Evolutionary conservation across 2,113 vertebrate species (phyloP), one percentile per base, ranked within the genome.

Genomic region (Channa argus): DNA sequence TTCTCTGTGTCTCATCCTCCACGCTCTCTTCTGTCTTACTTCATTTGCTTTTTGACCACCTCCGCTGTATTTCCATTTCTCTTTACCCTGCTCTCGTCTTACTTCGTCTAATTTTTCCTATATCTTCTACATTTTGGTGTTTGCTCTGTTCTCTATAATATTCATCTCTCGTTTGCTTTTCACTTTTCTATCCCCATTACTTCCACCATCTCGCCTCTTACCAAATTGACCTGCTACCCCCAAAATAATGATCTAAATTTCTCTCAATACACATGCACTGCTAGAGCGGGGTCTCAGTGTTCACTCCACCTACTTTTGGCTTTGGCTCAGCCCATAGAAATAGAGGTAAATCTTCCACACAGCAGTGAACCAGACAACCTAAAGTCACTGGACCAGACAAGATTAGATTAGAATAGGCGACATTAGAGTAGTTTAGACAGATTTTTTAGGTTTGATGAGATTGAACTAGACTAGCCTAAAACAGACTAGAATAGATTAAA

Each of bases 261-360:
- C 24, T 24, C 24, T 24, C 1, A 24, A 24, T 24, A 24, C 24
- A 24, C 24, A 24, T 24, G 24, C 24, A 24, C 89, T 94, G 83
- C 80, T 92, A 45, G 90, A 89, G 86, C 90, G 92, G 89, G 91
- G 92, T 88, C 91, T 92, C 89, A 92, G 91, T 89, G 89, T 92
- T 84, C 92, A 91, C 84, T 90, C 93, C 67, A 83, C 87, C 86
- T 88, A 92, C 84, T 88, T 91, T 66, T 94, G 91, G 94, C 94
- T 93, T 66, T 94, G 91, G 94, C 94, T 93, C 91, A 93, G 91
- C 90, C 88, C 92, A 46, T 94, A 94, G 85, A 56, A 70, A 72
- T 69, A 59, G 72, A 92, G 92, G 90, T 90, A 91, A 93, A 74
- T 15, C 8, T 24, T 36, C 6, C 36, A 49, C 36, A 45, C 50